A percentile compares a stretch with the other conserved stretches of the same genome.
Evolutionary conservation across 2,797 vertebrate species (phyloP).

Genomic region (Siniperca scherzeri): DNA sequence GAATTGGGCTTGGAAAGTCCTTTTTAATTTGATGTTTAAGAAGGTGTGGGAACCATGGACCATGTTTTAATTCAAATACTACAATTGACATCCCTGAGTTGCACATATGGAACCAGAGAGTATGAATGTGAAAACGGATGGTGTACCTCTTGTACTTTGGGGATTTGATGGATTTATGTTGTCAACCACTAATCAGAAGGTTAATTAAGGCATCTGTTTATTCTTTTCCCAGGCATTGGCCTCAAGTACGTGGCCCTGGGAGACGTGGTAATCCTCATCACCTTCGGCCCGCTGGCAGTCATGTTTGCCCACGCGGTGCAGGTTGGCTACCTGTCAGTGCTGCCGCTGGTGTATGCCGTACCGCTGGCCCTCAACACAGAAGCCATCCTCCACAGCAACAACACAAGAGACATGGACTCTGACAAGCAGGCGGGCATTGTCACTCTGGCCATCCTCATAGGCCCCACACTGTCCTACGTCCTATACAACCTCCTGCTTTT

Average conservation of each 20-base stretch:
- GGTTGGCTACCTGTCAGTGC: conserved; percentile 94
- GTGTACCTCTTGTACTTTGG: background rate
- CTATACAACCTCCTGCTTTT: conserved; percentile 96
- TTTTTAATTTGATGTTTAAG: too few relatives aligned
- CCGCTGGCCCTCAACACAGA: conserved; percentile 97
- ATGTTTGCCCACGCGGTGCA: conserved; percentile 97
- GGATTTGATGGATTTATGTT: background rate
- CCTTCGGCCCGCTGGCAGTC: conserved; percentile 96
- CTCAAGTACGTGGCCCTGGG: conserved; percentile 98
- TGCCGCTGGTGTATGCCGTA: conserved; percentile 94
- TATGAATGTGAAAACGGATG: background rate
- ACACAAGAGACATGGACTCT: conserved; percentile 97
- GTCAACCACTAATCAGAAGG: background rate
- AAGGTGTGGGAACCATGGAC: too few relatives aligned
- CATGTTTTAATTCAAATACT: background rate
- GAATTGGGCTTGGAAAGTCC: too few relatives aligned
- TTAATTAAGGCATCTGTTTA: background rate
- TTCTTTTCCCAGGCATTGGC: conserved; percentile 90
- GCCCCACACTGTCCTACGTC: conserved; percentile 93
- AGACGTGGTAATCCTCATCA: conserved; percentile 98
- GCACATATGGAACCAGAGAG: background rate
- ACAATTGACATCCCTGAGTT: background rate
- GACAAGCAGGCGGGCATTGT: conserved; percentile 97
- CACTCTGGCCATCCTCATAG: conserved; percentile 96
- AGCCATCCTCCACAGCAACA: conserved; percentile 99